Conservation (phyloP, 2,113 vertebrate genomes). For the Stegastes partitus region DNA sequence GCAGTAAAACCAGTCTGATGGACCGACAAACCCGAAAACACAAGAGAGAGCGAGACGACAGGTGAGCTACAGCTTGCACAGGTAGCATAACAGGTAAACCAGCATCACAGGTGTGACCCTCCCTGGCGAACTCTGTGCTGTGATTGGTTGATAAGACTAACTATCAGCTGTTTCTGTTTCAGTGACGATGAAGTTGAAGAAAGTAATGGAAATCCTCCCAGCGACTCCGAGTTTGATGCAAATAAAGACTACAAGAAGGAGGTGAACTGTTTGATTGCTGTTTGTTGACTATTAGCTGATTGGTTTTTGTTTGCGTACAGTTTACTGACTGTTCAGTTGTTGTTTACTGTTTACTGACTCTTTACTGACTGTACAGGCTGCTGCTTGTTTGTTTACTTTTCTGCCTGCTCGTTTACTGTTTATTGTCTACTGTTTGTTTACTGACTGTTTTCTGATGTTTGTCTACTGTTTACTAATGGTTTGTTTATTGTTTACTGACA, state of each 20-base stretch:
- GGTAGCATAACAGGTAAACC: background rate
- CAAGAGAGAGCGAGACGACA: conserved; percentile 92
- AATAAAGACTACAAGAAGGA: conserved; percentile 94
- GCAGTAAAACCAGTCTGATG: conserved; percentile 97
- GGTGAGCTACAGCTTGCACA: conserved; percentile 79
- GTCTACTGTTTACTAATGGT: background rate
- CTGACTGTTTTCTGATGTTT: background rate
- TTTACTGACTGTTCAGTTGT: too few species aligned
- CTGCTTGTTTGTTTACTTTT: background rate
- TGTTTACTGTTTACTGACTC: too few species aligned
- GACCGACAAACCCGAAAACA: conserved; percentile 95
- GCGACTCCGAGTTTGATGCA: conserved; percentile 88
- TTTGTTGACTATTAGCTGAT: background rate
- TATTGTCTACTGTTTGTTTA: background rate
- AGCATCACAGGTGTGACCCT: background rate
- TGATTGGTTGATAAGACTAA: background rate
- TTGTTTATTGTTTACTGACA: background rate
- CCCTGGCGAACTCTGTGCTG: background rate
- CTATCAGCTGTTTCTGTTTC: conserved; percentile 61
- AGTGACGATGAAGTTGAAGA: conserved; percentile 95
- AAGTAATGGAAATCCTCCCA: conserved; percentile 82
- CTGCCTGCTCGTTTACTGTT: background rate
- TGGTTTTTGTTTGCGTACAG: background rate
- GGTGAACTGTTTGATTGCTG: conserved; percentile 72
- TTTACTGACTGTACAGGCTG: background rate